A percentile compares a stretch with the other conserved stretches of the same genome.
phyloP scores from a whole-genome alignment of 2,797 vertebrate genomes.

The Anguilla pacifica region DNA sequence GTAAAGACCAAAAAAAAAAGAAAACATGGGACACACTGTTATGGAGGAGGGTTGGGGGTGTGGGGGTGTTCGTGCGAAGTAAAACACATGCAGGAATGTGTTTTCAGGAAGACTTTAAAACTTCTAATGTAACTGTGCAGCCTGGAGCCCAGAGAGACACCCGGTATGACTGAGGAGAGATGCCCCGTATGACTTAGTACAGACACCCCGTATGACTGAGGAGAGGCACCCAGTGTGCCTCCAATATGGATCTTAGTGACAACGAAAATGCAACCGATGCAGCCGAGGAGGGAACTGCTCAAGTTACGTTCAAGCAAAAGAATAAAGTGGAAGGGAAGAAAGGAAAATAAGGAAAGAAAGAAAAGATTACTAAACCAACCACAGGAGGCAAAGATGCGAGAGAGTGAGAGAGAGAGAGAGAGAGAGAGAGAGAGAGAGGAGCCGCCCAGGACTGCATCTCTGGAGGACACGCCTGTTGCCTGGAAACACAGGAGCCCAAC shows the following conservation, averaged over 20 bases:
- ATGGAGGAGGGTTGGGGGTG: too few species aligned
- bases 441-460: constrained; percentile 41
- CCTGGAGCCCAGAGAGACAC: not conserved
- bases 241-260: too few species aligned
- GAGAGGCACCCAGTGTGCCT: too few species aligned
- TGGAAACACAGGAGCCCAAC: constrained; percentile 58
- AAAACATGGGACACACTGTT: constrained; percentile 7
- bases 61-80: not conserved
- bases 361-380: constrained; percentile 19
- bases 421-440: not conserved
- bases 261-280: too few species aligned
- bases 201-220: too few species aligned
- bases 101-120: not conserved
- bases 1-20: constrained; percentile 45
- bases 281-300: too few species aligned
- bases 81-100: not conserved
- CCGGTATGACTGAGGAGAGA: too few species aligned
- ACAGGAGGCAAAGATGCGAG: constrained; percentile 17
- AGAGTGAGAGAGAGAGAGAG: not conserved
- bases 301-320: not conserved
- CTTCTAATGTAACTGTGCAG: not conserved
- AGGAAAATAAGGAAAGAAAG: not conserved
- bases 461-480: constrained; percentile 60
- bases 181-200: too few species aligned
- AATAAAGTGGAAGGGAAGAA: not conserved